phyloP scores from a whole-genome alignment of 2,888 invertebrate species.

The Dynastes tityus region DNA sequence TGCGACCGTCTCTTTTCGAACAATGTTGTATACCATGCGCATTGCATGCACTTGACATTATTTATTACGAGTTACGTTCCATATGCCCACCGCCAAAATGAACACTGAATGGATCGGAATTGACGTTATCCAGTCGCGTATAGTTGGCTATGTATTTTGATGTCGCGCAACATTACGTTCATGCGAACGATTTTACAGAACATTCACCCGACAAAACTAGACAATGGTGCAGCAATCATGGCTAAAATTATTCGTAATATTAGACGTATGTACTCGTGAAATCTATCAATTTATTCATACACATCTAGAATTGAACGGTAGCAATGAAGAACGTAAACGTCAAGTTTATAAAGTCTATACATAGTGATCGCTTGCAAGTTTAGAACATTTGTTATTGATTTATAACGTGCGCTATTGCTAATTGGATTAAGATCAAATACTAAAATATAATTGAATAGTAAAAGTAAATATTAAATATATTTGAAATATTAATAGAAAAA shows the following conservation, averaged over 20 bases:
- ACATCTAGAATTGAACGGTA: neutral
- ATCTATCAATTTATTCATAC: neutral
- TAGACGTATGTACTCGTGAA: neutral
- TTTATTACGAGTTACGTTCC: slow-evolving; percentile 10
- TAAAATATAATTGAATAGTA: too few species aligned
- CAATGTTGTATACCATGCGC: neutral
- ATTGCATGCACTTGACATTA: slow-evolving; percentile 13
- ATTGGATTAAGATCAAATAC: too few species aligned
- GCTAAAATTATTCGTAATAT: neutral
- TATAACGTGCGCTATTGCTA: too few species aligned
- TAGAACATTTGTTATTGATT: too few species aligned
- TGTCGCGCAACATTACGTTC: slow-evolving; percentile 2
- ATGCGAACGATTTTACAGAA: neutral
- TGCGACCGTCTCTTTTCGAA: neutral
- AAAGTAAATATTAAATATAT: too few species aligned
- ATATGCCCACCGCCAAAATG: slow-evolving; percentile 8
- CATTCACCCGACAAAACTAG: neutral
- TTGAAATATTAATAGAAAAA: too few species aligned
- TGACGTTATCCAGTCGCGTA: slow-evolving; percentile 2
- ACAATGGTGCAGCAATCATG: neutral
- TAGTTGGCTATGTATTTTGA: neutral
- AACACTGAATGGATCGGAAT: slow-evolving; percentile 15
- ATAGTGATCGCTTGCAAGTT: too few species aligned
- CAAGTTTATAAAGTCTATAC: too few species aligned
- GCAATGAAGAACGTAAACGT: neutral